phyloP scores from a whole-genome alignment of 2,888 invertebrate genomes.

The Eilema sororculum region DNA sequence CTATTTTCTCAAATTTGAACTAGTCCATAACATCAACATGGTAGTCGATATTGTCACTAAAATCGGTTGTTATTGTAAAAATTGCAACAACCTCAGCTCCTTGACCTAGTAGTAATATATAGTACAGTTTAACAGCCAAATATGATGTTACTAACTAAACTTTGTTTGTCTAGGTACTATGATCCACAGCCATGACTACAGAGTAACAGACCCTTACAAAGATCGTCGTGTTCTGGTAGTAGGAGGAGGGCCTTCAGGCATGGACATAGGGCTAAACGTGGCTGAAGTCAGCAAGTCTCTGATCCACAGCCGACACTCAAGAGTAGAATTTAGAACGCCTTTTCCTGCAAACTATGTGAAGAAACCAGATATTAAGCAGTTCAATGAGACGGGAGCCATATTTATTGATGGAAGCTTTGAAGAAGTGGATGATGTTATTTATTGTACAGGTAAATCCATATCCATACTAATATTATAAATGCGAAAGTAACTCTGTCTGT shows the following conservation, averaged over 20 bases:
- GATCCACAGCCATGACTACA: slow-evolving; percentile 92
- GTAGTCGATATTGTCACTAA: not conserved
- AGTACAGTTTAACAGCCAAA: not conserved
- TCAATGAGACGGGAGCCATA: slow-evolving; percentile 82
- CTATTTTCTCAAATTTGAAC: too few relatives aligned
- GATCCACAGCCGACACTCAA: slow-evolving; percentile 84
- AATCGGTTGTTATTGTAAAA: not conserved
- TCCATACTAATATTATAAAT: too few relatives aligned
- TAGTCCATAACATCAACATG: too few relatives aligned
- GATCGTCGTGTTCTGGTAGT: slow-evolving; percentile 88
- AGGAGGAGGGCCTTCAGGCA: slow-evolving; percentile 91
- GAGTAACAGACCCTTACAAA: slow-evolving; percentile 87
- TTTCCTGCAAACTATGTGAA: slow-evolving; percentile 82
- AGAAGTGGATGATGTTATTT: slow-evolving; percentile 89
- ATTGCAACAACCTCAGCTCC: not conserved
- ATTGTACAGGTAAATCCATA: slow-evolving; percentile 91
- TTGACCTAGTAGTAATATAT: not conserved
- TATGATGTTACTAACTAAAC: not conserved
- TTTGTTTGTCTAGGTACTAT: slow-evolving; percentile 78
- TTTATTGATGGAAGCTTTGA: slow-evolving; percentile 88
- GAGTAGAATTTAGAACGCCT: slow-evolving; percentile 67
- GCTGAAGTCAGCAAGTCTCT: slow-evolving; percentile 74
- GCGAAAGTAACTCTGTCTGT: too few relatives aligned
- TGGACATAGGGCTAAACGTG: slow-evolving; percentile 90
- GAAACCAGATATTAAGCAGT: slow-evolving; percentile 84